Evolutionary conservation across 2,797 vertebrate genomes (phyloP).

Genomic region (Austrolebias charrua): DNA sequence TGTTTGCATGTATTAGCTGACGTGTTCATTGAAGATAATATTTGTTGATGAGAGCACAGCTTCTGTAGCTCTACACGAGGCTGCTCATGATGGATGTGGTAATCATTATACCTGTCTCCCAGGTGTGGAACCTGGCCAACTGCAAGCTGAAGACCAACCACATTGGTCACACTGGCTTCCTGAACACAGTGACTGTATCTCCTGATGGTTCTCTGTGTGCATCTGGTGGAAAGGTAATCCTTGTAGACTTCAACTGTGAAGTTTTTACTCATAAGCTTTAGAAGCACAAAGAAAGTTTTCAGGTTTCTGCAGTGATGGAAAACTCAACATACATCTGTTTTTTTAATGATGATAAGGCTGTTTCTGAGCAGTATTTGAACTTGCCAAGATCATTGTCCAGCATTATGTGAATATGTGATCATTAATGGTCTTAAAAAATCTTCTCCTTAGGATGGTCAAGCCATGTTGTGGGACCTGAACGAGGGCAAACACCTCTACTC

Average conservation of each 20-base stretch:
- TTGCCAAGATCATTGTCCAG: neutral
- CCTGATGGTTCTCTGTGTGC: no score
- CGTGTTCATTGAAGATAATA: constrained; percentile 46
- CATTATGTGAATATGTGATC: no score
- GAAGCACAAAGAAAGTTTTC: constrained; percentile 73
- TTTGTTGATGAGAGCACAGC: constrained; percentile 54
- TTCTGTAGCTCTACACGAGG: neutral
- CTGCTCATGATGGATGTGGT: neutral
- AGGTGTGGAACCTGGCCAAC: constrained; percentile 97
- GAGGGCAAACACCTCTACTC: no score
- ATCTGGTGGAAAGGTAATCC: no score
- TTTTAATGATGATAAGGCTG: constrained; percentile 79
- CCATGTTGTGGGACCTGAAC: no score
- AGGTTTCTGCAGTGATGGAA: constrained; percentile 66
- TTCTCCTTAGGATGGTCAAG: constrained; percentile 91
- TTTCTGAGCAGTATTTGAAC: constrained; percentile 74
- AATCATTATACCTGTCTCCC: neutral
- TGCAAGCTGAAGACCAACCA: no score
- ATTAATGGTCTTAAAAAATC: no score
- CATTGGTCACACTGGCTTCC: no score
- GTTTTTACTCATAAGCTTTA: no score
- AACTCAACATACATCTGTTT: constrained; percentile 56
- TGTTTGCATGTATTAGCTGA: no score
- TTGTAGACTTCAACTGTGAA: no score
- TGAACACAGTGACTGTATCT: no score